phyloP scores from a whole-genome alignment of 1,140 invertebrate genomes.

The Drosophila murphyi region DNA sequence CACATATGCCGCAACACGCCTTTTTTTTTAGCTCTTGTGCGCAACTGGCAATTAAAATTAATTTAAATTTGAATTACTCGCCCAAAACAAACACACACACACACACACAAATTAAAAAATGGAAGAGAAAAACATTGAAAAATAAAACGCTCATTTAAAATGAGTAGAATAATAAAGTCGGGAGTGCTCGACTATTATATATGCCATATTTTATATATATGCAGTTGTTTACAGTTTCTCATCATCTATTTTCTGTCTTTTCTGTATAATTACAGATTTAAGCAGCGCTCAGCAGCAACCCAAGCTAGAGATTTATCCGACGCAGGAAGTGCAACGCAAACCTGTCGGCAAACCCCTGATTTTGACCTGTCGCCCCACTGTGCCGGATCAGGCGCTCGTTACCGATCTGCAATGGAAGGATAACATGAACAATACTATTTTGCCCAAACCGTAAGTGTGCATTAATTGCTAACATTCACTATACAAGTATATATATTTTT shows the following conservation, averaged over 20 bases:
- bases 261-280: constrained; percentile 59
- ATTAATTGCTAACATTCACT: background rate
- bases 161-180: background rate
- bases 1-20: background rate
- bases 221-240: too few relatives aligned
- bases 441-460: constrained; percentile 86
- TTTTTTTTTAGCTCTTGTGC: constrained; percentile 21
- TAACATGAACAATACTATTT: constrained; percentile 87
- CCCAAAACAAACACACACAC: constrained; percentile 13
- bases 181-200: background rate
- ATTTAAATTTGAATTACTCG: constrained; percentile 75
- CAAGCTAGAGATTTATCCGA: constrained; percentile 89
- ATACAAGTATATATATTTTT: background rate
- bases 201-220: too few relatives aligned
- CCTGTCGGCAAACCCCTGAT: constrained; percentile 89
- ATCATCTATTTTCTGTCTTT: background rate
- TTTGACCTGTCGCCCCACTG: constrained; percentile 89
- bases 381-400: constrained; percentile 87
- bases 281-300: constrained; percentile 70
- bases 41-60: constrained; percentile 77
- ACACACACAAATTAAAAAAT: constrained; percentile 19
- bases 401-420: constrained; percentile 90
- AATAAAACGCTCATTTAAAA: background rate
- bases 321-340: constrained; percentile 87
- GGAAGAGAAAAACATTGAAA: constrained; percentile 33